A percentile compares a stretch with the other conserved stretches of the same genome.
These are phyloP conservation scores for Ellobius talpinus DNA, from an alignment of 2,113 vertebrate species.

Conservation along the genomic window DNA sequence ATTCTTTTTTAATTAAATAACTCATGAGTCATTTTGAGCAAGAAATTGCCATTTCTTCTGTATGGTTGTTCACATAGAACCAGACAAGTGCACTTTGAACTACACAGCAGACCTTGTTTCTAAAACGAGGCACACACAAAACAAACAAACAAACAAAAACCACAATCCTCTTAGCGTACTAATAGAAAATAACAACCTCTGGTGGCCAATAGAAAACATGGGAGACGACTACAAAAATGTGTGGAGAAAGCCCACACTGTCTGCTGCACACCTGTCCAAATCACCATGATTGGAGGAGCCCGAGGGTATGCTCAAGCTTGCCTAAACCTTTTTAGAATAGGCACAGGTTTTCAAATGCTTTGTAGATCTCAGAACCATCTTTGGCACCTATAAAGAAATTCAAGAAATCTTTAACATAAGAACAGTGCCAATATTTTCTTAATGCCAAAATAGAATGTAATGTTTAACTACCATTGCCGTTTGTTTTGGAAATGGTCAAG, in stretches of 20 bases:
- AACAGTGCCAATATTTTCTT: slow-evolving; percentile 25
- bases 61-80: slow-evolving; percentile 9
- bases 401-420: slow-evolving; percentile 56
- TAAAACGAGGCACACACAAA: not conserved
- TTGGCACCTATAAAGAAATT: slow-evolving; percentile 92
- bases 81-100: not conserved
- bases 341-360: slow-evolving; percentile 99
- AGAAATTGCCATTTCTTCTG: slow-evolving; percentile 29
- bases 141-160: not conserved
- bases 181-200: not conserved
- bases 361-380: slow-evolving; percentile 95
- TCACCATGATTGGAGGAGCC: not conserved
- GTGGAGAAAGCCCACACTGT: not conserved
- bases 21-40: slow-evolving; percentile 23
- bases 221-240: not conserved
- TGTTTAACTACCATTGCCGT: not conserved
- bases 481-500: not conserved
- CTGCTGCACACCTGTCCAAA: slow-evolving; percentile 24
- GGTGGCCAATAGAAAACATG: not conserved
- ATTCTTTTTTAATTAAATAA: not conserved
- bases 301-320: slow-evolving; percentile 83
- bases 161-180: not conserved
- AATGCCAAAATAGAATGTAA: not conserved
- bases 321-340: slow-evolving; percentile 95
- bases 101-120: not conserved